Evolutionary conservation across 2,888 invertebrate species (phyloP).

Genomic region (Osmoderma eremita): DNA sequence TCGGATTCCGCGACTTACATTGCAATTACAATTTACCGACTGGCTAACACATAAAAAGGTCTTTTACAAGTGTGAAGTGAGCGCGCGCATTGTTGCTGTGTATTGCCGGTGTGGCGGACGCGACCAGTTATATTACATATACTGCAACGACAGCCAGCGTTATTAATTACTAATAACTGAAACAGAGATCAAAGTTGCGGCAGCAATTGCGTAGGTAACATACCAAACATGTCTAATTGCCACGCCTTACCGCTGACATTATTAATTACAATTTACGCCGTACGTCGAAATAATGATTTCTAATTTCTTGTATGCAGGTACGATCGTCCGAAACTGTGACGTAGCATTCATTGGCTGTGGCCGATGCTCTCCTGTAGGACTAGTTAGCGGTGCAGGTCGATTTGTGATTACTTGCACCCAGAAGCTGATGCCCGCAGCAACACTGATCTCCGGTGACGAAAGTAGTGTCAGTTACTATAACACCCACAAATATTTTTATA

Average conservation of each 20-base stretch:
- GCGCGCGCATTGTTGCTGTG: slow-evolving; percentile 31
- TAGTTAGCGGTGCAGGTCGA: neutral
- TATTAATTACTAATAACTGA: slow-evolving; percentile 48
- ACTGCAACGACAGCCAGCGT: slow-evolving; percentile 43
- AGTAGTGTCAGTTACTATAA: no score
- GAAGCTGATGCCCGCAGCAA: neutral
- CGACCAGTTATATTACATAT: slow-evolving; percentile 40
- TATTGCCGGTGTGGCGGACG: slow-evolving; percentile 32
- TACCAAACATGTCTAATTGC: slow-evolving; percentile 49
- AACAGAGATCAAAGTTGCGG: slow-evolving; percentile 48
- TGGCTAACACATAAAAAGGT: slow-evolving; percentile 36
- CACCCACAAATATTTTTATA: no score
- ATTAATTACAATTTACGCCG: slow-evolving; percentile 45
- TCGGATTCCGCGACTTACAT: slow-evolving; percentile 45
- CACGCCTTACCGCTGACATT: slow-evolving; percentile 47
- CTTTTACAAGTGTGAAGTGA: slow-evolving; percentile 32
- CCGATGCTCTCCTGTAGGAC: neutral
- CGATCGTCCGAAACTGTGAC: neutral
- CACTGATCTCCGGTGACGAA: no score
- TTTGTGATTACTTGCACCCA: neutral
- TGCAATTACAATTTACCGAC: slow-evolving; percentile 42
- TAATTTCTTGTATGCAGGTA: no score
- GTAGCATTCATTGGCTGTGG: neutral
- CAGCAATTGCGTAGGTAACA: slow-evolving; percentile 47
- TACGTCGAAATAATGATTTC: neutral